Base-by-base conservation (phyloP, 2,888 invertebrate species). In the Macaria liturata region DNA sequence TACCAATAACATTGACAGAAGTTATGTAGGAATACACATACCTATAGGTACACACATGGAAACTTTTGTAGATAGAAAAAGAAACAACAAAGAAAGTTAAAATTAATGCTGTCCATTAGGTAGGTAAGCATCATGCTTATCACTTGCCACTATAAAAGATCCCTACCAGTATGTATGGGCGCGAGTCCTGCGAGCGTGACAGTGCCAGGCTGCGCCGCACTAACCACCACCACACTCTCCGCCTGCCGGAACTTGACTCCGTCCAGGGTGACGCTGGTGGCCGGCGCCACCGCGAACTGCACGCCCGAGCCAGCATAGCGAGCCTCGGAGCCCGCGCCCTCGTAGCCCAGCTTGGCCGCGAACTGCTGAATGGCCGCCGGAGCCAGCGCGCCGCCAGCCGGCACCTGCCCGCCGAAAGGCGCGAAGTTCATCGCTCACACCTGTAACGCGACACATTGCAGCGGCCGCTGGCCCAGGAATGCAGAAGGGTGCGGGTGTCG, bases 331-430 rank as follows among this genome's bases (percentile, higher is more conserved):
- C 84, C 81, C 43, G 74, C 65, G 71, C 90, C 74, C 80, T 93
- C 86, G 84, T 93, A 88, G 61, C 93, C 85, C 81, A 95, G 93
- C 91, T 96, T 95, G 64, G 96, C 95, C 40, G 95, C 94, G 84
- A 97, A 97, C 86, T 97, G 97, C 84, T 97, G 96, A 79, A 97
- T 96, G 59, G 95, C 94, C 67, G 96, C 96, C 71, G 96, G 94
- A 70, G 95, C 93, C 68, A 20, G 20, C 20, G 20, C 20, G 95
- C 94, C 72, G 95, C 94, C 71, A 1, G 95, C 93, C 76, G 95
- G 95, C 81, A 95, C 96, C 86, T 94, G 96, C 74, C 95, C 95
- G 74, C 96, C 95, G 84, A 97, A 97, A 68, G 96, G 96, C 76
- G 96, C 94, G 91, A 97, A 97, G 93, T 97, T 97, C 97, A 97